Conservation (phyloP, 1,140 invertebrate genomes). For the Cydia pomonella region DNA sequence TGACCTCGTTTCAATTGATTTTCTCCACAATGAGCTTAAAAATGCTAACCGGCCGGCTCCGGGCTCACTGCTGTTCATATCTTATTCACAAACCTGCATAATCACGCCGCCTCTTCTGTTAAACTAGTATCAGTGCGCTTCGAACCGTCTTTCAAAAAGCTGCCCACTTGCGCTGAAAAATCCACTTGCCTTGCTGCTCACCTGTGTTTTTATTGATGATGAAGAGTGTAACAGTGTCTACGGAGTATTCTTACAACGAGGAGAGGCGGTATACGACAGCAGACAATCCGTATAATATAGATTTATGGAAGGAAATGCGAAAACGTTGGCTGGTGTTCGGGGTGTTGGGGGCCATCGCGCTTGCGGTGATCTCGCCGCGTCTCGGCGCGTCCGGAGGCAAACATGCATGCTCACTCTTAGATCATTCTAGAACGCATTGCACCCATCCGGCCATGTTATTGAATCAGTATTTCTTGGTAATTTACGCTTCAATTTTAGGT, state of each 20-base stretch:
- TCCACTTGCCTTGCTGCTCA: too few relatives aligned
- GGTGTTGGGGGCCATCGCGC: slow-evolving; percentile 49
- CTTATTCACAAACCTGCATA: slow-evolving; percentile 20
- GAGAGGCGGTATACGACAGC: slow-evolving; percentile 33
- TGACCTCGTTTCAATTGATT: slow-evolving; percentile 36
- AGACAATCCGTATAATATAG: slow-evolving; percentile 52
- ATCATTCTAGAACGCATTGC: slow-evolving; percentile 69
- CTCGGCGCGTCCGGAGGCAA: slow-evolving; percentile 71
- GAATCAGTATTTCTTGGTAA: slow-evolving; percentile 38
- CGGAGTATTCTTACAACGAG: slow-evolving; percentile 39
- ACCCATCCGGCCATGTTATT: slow-evolving; percentile 70
- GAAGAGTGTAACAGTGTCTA: slow-evolving; percentile 40
- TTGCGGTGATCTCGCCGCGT: slow-evolving; percentile 58
- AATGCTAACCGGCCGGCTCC: slow-evolving; percentile 7
- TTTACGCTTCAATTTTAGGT: slow-evolving; percentile 23
- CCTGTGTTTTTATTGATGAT: slow-evolving; percentile 37
- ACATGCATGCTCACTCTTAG: slow-evolving; percentile 68
- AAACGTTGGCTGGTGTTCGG: slow-evolving; percentile 63
- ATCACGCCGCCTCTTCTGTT: background rate
- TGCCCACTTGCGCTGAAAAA: slow-evolving; percentile 21
- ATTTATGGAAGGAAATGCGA: slow-evolving; percentile 58
- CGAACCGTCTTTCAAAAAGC: background rate
- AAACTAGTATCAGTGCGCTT: slow-evolving; percentile 2
- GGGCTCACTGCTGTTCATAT: background rate
- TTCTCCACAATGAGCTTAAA: slow-evolving; percentile 21